Percentiles rank a stretch among this genome's conserved stretches.
Conservation (phyloP, 2,113 vertebrate species). For the Heterocephalus glaber region DNA sequence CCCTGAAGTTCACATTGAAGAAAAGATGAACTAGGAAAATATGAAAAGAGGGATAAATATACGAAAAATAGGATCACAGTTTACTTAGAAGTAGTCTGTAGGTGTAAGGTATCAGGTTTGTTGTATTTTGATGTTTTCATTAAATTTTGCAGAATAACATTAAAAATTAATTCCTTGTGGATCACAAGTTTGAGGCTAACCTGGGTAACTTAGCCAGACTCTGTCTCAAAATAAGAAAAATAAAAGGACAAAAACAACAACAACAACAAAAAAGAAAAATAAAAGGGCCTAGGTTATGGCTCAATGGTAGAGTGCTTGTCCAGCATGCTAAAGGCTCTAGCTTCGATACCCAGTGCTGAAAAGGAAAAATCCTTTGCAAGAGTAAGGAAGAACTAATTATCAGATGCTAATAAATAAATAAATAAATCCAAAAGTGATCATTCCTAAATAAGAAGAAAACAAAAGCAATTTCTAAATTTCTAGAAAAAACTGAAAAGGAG, state of each 20-base stretch:
- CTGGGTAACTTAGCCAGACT: background rate
- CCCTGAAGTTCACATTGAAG: background rate
- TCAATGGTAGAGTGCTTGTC: background rate
- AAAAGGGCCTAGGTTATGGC: background rate
- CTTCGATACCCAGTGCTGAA: background rate
- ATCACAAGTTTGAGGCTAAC: background rate
- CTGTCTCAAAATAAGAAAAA: background rate
- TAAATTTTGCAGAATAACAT: background rate
- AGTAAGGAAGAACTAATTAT: slow-evolving; percentile 20
- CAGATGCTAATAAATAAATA: background rate
- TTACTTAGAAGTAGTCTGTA: background rate
- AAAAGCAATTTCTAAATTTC: slow-evolving; percentile 10
- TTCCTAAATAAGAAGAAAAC: background rate
- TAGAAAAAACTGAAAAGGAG: background rate
- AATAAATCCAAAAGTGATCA: background rate
- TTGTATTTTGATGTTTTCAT: background rate
- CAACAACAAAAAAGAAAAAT: background rate
- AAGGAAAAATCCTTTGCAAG: background rate
- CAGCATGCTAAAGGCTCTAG: background rate
- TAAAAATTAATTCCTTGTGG: background rate
- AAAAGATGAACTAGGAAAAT: background rate
- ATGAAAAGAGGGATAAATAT: background rate
- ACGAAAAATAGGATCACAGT: background rate
- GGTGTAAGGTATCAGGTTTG: background rate
- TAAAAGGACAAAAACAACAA: too few species aligned